Base-by-base conservation (phyloP, 1,140 invertebrate genomes). In the Meloidogyne hapla region DNA sequence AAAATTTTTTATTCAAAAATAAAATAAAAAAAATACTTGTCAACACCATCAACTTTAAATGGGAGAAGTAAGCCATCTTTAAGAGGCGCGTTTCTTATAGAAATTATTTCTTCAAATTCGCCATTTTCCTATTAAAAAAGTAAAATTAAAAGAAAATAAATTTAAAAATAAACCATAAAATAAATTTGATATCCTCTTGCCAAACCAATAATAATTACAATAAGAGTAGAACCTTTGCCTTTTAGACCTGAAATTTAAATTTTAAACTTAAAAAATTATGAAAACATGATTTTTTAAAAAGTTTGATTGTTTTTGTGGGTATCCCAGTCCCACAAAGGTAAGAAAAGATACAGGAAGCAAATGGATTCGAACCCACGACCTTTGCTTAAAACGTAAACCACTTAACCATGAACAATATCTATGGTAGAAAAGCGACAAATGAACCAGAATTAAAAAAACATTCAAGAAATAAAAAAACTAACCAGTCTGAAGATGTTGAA, bases 31-130 rank as follows among this genome's bases (percentile, higher is more conserved):
- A 13, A 56, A 18, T n/a, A 66, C 76, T 74, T 18, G 40, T 83
- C 77, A 13, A 40, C 40, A n/a, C 28, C 63, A n/a, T 75, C 38
- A 21, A 45, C 61, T 15, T 23, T 75, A 26, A 85, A 78, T 3
- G 89, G 87, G 63, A 90, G 78, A 9, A 90, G 72, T 71, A 85
- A 78, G 1, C 87, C 80, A 42, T 87, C 82, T 72, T 84, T 83
- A 9, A 90, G 83, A 23, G 88, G 88, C 18, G 88, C 89, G 70
- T 89, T 88, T 68, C 89, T 78, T 28, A 89, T 79, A 12, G 89
- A 90, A 56, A 89, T 65, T 0, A 90, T 84, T 78, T 90, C 89
- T 78, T 89, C 87, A 9, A 87, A 88, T 67, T 89, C 88, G 28
- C 89, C 89, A 83, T 83, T 87, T 42, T 85, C 83, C 88, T 89